Evolutionary conservation across 2,888 invertebrate genomes (phyloP).

Genomic region (Anoplius nigerrimus): DNA sequence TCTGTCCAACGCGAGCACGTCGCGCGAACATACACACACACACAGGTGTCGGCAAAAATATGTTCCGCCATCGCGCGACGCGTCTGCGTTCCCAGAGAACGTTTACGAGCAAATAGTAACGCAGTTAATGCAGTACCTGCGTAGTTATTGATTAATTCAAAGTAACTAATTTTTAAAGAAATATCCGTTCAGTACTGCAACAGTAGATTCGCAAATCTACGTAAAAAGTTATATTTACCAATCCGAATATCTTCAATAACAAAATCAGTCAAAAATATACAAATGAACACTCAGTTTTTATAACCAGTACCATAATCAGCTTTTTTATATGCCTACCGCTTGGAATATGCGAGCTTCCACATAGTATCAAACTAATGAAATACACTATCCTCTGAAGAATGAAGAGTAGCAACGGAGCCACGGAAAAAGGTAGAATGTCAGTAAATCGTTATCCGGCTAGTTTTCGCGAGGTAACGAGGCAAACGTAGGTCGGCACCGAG

Average conservation of each 20-base stretch:
- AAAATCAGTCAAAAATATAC: too few species aligned
- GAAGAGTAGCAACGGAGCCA: neutral
- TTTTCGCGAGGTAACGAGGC: too few species aligned
- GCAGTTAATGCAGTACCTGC: conserved; percentile 58
- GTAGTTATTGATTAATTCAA: conserved; percentile 65
- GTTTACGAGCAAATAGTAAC: conserved; percentile 60
- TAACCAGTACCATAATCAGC: too few species aligned
- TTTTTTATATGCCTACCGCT: too few species aligned
- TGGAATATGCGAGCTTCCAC: too few species aligned
- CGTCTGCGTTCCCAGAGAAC: conserved; percentile 63
- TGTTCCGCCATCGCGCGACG: conserved; percentile 32
- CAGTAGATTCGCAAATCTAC: too few species aligned
- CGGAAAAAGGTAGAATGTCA: neutral
- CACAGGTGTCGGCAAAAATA: conserved; percentile 20
- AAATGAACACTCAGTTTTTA: too few species aligned
- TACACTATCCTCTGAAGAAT: neutral
- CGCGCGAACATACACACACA: conserved; percentile 5
- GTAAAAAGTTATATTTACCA: too few species aligned
- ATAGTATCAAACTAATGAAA: neutral
- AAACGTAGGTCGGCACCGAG: too few species aligned
- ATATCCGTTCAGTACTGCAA: conserved; percentile 18
- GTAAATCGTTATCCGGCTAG: neutral
- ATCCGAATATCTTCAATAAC: too few species aligned
- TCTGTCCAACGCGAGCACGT: conserved; percentile 23
- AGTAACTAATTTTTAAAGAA: conserved; percentile 36